A percentile compares a stretch with the other conserved stretches of the same genome.
Conservation (phyloP, 2,888 invertebrate species). For the Drosophila fungiperda region DNA sequence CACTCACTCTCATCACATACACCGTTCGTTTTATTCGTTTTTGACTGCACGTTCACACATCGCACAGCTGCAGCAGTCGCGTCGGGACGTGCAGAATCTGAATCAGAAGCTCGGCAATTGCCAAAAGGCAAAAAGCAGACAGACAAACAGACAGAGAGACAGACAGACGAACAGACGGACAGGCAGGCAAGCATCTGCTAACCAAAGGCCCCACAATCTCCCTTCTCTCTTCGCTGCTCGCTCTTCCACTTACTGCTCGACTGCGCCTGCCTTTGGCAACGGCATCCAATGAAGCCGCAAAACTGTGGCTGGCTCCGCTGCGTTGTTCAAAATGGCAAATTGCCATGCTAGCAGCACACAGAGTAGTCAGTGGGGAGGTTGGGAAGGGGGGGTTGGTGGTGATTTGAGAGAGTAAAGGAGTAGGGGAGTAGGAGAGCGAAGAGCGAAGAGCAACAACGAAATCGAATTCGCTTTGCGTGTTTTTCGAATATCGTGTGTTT, state of each 20-base stretch:
- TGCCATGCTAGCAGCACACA: conserved; percentile 68
- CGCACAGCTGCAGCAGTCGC: conserved; percentile 37
- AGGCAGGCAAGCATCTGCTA: conserved; percentile 33
- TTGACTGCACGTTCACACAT: conserved; percentile 22
- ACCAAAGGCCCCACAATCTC: not conserved
- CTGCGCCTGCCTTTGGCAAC: conserved; percentile 56
- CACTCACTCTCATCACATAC: conserved; percentile 34
- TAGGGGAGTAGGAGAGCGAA: conserved; percentile 15
- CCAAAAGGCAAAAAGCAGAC: conserved; percentile 37
- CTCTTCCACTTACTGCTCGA: conserved; percentile 9
- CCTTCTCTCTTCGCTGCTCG: not conserved
- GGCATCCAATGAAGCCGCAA: conserved; percentile 77
- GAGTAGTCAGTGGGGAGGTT: not conserved
- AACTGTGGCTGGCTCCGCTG: conserved; percentile 67
- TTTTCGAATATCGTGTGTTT: conserved; percentile 63
- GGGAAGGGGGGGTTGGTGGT: not conserved
- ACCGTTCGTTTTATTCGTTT: not conserved
- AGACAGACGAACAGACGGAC: conserved; percentile 14
- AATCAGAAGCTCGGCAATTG: conserved; percentile 40
- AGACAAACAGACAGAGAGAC: not conserved
- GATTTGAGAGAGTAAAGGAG: conserved; percentile 10
- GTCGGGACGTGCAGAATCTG: conserved; percentile 35
- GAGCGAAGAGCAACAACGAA: conserved; percentile 50
- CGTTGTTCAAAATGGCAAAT: conserved; percentile 82
- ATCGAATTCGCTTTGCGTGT: conserved; percentile 79